Evolutionary conservation across 2,113 vertebrate species (phyloP), one percentile per base, ranked within the genome.

Genomic region (Poeciliopsis prolifica): DNA sequence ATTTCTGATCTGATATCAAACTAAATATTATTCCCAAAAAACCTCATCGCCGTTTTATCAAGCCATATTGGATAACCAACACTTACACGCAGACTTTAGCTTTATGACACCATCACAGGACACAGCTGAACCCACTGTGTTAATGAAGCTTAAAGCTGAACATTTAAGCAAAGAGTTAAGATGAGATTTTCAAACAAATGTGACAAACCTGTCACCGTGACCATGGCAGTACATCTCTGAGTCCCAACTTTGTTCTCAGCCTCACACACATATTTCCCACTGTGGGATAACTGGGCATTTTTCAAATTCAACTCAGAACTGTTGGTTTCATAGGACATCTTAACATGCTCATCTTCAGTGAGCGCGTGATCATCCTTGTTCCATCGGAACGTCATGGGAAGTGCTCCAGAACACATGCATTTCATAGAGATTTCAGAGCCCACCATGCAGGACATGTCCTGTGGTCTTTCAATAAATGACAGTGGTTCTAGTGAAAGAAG

Each of bases 151-250:
- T 37, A 15, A 63, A 80, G 74, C 37, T 51, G 1, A 24, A 85
- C 78, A 86, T 4, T n/a, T 68, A 64, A 82, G 68, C 51, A 37
- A 64, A 83, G 14, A 51, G 61, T 44, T 5, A 26, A 51, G 17
- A 82, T 61, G 24, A 74, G 19, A 67, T 14, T 26, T 48, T 82
- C 29, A 67, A n/a, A 81, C 66, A 19, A n/a, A 58, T 84, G 19
- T 48, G 77, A 97, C 98, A 80, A 95, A 99, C 97, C 97, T 98
- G 97, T 97, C 2, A 99, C 97, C 74, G 91, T 89, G 73, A 99
- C 93, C 33, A 95, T 58, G 8, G 96, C 96, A 75, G 94, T 94
- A 84, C 96, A 97, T 73, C 95, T 96, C 87, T 97, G 97, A 92
- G 95, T 94, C 77, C 97, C 97, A 1, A 96, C 97, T 84, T 95